phyloP scores from a whole-genome alignment of 2,113 vertebrate species.

The Grammomys dolichurus region DNA sequence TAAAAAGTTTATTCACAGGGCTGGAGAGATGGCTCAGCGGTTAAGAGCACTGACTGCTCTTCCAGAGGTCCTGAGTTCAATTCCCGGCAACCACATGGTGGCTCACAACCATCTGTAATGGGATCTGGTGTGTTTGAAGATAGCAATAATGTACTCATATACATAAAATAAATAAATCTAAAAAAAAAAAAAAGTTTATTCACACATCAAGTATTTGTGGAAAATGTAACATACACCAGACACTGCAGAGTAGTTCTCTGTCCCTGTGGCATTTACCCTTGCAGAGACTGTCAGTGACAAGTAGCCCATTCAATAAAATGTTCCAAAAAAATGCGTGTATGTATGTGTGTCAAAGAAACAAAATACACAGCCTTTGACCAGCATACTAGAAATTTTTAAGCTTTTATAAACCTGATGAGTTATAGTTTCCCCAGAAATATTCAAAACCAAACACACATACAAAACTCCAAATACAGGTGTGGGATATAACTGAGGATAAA shows the following conservation, averaged over 20 bases:
- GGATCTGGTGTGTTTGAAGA: too few species aligned
- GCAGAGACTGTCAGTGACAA: background rate
- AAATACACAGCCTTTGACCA: background rate
- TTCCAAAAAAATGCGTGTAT: background rate
- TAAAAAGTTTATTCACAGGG: background rate
- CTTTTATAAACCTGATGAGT: background rate
- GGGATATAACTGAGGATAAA: background rate
- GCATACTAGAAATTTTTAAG: background rate
- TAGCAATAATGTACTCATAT: too few species aligned
- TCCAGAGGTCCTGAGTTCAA: too few species aligned
- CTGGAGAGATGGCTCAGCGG: too few species aligned
- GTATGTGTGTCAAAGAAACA: background rate
- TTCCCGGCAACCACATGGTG: too few species aligned
- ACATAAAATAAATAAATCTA: too few species aligned
- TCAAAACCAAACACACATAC: background rate
- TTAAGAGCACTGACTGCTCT: too few species aligned
- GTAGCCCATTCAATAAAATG: background rate
- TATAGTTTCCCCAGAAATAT: constrained; percentile 9
- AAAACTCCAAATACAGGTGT: background rate
- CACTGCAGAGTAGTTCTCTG: background rate
- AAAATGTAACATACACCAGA: constrained; percentile 1
- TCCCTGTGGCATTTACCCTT: background rate
- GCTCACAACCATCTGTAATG: too few species aligned
- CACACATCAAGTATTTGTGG: constrained; percentile 19
- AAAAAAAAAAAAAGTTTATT: background rate